Evolutionary conservation across 1,140 invertebrate genomes (phyloP), one percentile per base, ranked within the genome.

Genomic region (Sycophaga agraensis): DNA sequence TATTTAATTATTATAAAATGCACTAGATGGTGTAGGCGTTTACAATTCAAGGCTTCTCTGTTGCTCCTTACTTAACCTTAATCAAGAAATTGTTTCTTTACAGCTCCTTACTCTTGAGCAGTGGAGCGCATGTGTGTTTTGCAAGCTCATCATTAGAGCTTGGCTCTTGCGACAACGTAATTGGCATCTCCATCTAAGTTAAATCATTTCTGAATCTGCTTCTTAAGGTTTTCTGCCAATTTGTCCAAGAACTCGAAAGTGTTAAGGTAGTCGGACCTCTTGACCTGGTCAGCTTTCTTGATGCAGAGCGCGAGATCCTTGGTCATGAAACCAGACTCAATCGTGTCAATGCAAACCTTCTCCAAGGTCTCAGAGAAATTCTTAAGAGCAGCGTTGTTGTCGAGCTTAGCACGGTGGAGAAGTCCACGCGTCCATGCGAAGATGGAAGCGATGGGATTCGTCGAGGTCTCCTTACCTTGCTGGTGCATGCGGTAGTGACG

Each of bases 241-340:
- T 97, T 98, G 75, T 98, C 87, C 81, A 99, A 88, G 74, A 99
- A 99, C 73, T 96, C 95, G 77, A 99, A 98, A 0, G 97, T 99
- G 82, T 98, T 96, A 71, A 96, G 83, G 76, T 99, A 99, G 81
- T 99, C 96, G 26, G 83, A 77, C 63, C 92, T 84, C 60, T 87
- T 83, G 0, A 99, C 91, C 70, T 89, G 89, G 56, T 82, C 87
- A 83, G 91, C 88, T 62, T 96, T 95, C 79, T 99, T 97, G 65
- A 98, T 94, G 76, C 97, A 99, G 78, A 98, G 96, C 34, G 97
- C 97, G 70, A 99, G 85, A 87, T 99, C 97, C 78, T 99, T 99
- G n/a, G 97, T 99, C 95, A 99, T 98, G 48, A 85, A 82, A 17
- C 96, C 97, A 55, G 87, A 82, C 79, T 99, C 96, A 66, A 99